phyloP scores from a whole-genome alignment of 2,797 vertebrate species.

The Melanitta fusca region DNA sequence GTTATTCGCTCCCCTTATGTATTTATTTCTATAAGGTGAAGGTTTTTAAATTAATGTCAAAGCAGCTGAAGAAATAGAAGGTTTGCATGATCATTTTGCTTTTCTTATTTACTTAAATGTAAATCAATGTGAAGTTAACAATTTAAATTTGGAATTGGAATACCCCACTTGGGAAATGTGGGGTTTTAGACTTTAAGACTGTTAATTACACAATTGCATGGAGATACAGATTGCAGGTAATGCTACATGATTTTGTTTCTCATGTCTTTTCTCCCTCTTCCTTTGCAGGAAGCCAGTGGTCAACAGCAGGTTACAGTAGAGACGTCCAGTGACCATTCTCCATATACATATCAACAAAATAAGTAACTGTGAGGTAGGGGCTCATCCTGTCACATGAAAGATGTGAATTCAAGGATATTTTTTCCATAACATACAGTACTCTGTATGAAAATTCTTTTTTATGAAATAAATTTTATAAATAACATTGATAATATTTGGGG shows the following conservation, averaged over 20 bases:
- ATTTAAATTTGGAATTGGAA: not conserved
- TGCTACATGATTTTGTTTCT: slow-evolving; percentile 17
- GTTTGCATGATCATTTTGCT: not conserved
- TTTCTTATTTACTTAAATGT: not conserved
- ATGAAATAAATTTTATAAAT: not conserved
- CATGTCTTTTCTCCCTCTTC: slow-evolving; percentile 55
- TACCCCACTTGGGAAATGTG: not conserved
- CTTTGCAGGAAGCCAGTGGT: slow-evolving; percentile 90
- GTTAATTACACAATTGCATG: not conserved
- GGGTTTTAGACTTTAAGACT: not conserved
- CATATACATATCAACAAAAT: slow-evolving; percentile 96
- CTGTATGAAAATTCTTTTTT: not conserved
- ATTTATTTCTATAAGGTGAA: not conserved
- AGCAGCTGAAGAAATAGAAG: not conserved
- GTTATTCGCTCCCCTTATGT: not conserved
- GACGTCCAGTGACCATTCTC: slow-evolving; percentile 93
- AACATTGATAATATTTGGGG: not conserved
- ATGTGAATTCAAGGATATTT: slow-evolving; percentile 22
- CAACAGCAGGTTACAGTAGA: slow-evolving; percentile 92
- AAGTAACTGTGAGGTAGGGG: slow-evolving; percentile 92
- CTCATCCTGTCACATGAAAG: slow-evolving; percentile 3
- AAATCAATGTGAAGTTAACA: not conserved
- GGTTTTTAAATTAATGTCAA: not conserved
- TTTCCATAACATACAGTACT: not conserved
- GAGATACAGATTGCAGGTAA: not conserved